Conservation (phyloP, 2,797 vertebrate species). For the Lagodon rhomboides region DNA sequence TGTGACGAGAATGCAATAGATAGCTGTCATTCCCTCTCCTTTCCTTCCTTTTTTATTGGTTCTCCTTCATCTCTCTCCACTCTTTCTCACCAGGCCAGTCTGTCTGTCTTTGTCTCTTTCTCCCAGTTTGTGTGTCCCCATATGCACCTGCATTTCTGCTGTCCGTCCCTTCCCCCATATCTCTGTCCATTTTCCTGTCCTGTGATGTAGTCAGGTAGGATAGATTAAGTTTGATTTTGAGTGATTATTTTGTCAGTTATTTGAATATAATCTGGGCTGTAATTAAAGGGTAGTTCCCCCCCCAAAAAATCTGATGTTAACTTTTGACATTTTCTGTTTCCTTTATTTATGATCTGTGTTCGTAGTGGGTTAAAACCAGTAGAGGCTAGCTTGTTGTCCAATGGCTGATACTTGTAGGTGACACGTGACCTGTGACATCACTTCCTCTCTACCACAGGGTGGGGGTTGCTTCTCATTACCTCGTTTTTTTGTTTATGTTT, state of each 20-base stretch:
- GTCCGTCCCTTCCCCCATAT: slow-evolving; percentile 61
- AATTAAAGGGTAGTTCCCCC: slow-evolving; percentile 35
- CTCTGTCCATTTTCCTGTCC: slow-evolving; percentile 65
- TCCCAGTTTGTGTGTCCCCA: slow-evolving; percentile 68
- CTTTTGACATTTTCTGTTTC: slow-evolving; percentile 56
- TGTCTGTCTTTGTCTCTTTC: slow-evolving; percentile 61
- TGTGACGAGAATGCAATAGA: slow-evolving; percentile 63
- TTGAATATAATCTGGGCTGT: slow-evolving; percentile 41
- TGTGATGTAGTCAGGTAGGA: slow-evolving; percentile 60
- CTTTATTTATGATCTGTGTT: slow-evolving; percentile 56
- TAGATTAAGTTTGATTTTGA: slow-evolving; percentile 48
- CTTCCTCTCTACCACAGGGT: slow-evolving; percentile 78
- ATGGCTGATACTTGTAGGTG: slow-evolving; percentile 71
- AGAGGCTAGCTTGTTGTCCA: slow-evolving; percentile 66
- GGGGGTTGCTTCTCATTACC: slow-evolving; percentile 83
- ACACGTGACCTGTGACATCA: slow-evolving; percentile 78
- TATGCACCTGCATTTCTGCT: slow-evolving; percentile 64
- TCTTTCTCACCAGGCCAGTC: slow-evolving; percentile 74
- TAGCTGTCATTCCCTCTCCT: slow-evolving; percentile 65
- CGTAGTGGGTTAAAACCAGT: slow-evolving; percentile 58
- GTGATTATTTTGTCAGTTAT: slow-evolving; percentile 49
- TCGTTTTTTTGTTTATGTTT: slow-evolving; percentile 71
- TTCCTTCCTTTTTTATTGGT: slow-evolving; percentile 43
- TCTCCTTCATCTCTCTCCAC: slow-evolving; percentile 67
- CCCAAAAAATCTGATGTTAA: slow-evolving; percentile 38